Conservation (phyloP, 2,888 invertebrate genomes). For the Xylota segnis region DNA sequence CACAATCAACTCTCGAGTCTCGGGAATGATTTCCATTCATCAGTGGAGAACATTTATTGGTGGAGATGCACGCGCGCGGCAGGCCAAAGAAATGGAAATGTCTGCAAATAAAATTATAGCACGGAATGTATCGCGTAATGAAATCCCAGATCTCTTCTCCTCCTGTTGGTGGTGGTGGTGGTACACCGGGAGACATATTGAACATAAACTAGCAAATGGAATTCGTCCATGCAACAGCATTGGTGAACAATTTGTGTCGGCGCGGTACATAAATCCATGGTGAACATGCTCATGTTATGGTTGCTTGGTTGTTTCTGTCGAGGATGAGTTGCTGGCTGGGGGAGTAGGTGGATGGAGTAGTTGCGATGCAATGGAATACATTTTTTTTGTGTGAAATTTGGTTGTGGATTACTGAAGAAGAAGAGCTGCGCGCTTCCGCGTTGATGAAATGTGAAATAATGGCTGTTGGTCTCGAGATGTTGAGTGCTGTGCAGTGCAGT, state of each 20-base stretch:
- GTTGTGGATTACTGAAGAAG: slow-evolving; percentile 10
- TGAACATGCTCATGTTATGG: slow-evolving; percentile 66
- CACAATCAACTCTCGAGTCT: slow-evolving; percentile 47
- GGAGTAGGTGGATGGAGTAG: slow-evolving; percentile 1
- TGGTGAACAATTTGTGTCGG: slow-evolving; percentile 69
- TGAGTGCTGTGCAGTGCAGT: too few relatives aligned
- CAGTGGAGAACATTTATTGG: slow-evolving; percentile 71
- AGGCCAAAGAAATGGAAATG: slow-evolving; percentile 40
- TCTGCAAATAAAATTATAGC: slow-evolving; percentile 67
- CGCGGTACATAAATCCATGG: slow-evolving; percentile 63
- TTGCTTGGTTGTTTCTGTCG: slow-evolving; percentile 34
- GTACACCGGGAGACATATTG: slow-evolving; percentile 46
- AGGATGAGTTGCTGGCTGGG: slow-evolving; percentile 19
- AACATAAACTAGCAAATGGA: slow-evolving; percentile 62
- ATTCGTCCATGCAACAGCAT: slow-evolving; percentile 68
- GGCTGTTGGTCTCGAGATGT: background rate
- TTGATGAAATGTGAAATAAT: slow-evolving; percentile 27
- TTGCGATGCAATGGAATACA: background rate
- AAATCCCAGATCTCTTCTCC: slow-evolving; percentile 42
- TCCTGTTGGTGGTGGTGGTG: too few relatives aligned
- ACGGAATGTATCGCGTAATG: slow-evolving; percentile 61
- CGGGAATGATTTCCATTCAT: slow-evolving; percentile 73
- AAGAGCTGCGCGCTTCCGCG: slow-evolving; percentile 12
- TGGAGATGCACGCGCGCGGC: slow-evolving; percentile 65
- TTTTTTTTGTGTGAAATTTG: slow-evolving; percentile 3